Evolutionary conservation across 2,888 invertebrate genomes (phyloP), one percentile per base, ranked within the genome.

Genomic region (Spatulosminthurus flaviceps): DNA sequence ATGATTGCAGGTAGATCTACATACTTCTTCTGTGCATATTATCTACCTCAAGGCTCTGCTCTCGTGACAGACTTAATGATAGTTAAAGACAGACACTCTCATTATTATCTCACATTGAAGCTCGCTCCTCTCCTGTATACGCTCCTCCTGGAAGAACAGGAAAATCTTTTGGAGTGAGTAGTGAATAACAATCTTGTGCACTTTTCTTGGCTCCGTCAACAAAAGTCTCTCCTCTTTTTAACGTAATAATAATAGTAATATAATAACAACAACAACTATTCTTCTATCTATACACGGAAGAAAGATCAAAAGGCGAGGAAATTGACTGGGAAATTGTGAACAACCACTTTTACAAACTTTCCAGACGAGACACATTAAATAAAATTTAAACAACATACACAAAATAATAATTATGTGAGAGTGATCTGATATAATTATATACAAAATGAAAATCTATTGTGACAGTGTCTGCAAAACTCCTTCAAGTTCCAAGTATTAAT

Each of bases 221-320:
- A n/a, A n/a, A n/a, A n/a, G n/a, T n/a, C 34, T 34, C 34, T 9
- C 5, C 9, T 34, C 34, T 34, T 9, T 4, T 34, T 9, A 34
- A 51, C n/a, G 16, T 16, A 51, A 51, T 51, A 51, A 51, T n/a
- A n/a, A n/a, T n/a, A n/a, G n/a, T n/a, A n/a, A n/a, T n/a, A n/a
- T n/a, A n/a, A n/a, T n/a, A n/a, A n/a, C n/a, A n/a, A n/a, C n/a
- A n/a, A n/a, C n/a, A n/a, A n/a, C n/a, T n/a, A n/a, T n/a, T n/a
- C n/a, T n/a, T n/a, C 51, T 51, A 13, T 51, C 5, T 51, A 51
- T 51, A 41, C 51, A 11, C 16, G 16, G 51, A 51, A 2, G 51
- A n/a, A n/a, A 51, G 51, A 51, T 51, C 51, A 51, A 51, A n/a
- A 51, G n/a, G n/a, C n/a, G n/a, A 51, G 51, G 51, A 51, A 51